phyloP scores from a whole-genome alignment of 2,888 invertebrate genomes.

The Macrophya annulata region DNA sequence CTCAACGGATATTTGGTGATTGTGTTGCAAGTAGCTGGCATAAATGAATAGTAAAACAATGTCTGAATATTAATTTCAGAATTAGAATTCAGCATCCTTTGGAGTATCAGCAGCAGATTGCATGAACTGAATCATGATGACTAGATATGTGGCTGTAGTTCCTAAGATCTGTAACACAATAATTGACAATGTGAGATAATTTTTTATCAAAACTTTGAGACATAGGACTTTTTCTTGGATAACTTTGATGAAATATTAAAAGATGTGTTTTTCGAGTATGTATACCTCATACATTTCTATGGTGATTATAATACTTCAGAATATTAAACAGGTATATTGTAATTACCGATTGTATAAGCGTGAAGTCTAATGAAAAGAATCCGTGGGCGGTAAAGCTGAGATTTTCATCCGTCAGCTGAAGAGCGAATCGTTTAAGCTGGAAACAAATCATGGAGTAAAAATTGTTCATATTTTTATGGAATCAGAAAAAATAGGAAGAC shows the following conservation, averaged over 20 bases:
- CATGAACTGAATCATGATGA: slow-evolving; percentile 1
- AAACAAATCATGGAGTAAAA: not conserved
- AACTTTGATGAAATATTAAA: no score
- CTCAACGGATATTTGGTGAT: no score
- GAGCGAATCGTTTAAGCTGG: not conserved
- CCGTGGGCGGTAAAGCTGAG: slow-evolving; percentile 3
- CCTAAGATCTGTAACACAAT: not conserved
- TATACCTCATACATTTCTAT: not conserved
- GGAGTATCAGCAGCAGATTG: not conserved
- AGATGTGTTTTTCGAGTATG: no score
- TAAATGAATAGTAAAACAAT: no score
- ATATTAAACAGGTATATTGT: not conserved
- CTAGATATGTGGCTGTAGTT: not conserved
- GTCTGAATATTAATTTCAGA: no score
- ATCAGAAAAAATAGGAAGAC: no score
- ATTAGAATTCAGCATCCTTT: not conserved
- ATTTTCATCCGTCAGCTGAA: not conserved
- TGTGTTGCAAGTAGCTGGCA: no score
- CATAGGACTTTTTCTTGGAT: no score
- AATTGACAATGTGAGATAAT: not conserved
- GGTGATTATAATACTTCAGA: not conserved
- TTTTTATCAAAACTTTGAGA: no score
- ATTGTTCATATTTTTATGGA: not conserved
- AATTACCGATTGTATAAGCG: not conserved
- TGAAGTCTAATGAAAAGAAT: not conserved